Evolutionary conservation across 2,797 vertebrate species (phyloP).

Genomic region (Tympanoctomys barrerae): DNA sequence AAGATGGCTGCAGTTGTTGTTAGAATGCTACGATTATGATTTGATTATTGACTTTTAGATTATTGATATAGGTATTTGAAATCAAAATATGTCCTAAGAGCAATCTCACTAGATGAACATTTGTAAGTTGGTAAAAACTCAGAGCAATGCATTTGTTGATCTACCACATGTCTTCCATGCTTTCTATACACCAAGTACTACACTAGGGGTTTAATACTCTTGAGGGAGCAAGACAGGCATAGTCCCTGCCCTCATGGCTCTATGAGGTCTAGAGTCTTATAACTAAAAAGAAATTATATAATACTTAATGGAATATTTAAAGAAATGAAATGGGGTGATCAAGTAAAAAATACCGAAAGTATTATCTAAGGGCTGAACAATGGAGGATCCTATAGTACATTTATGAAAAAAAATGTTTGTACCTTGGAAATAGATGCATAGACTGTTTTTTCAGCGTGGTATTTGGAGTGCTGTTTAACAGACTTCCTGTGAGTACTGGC

Average conservation of each 20-base stretch:
- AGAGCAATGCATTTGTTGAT: conserved; percentile 19
- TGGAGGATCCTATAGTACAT: background rate
- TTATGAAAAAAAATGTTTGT: conserved; percentile 28
- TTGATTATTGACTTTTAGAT: conserved; percentile 34
- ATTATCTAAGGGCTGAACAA: background rate
- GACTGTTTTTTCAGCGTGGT: background rate
- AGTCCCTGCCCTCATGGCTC: background rate
- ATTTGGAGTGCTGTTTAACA: background rate
- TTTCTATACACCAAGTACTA: background rate
- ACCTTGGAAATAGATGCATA: conserved; percentile 25
- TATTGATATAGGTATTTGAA: background rate
- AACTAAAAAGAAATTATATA: background rate
- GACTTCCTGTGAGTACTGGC: background rate
- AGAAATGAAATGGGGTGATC: background rate
- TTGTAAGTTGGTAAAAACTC: background rate
- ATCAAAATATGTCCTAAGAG: conserved; percentile 1
- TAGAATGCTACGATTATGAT: background rate
- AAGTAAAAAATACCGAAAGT: background rate
- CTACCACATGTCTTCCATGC: conserved; percentile 5
- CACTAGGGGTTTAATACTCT: background rate
- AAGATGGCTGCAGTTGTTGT: background rate
- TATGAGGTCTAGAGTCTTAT: conserved; percentile 17
- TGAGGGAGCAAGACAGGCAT: background rate
- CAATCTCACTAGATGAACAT: background rate
- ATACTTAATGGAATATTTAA: background rate